Conservation (phyloP, 2,797 vertebrate genomes). For the Takifugu ocellatus region DNA sequence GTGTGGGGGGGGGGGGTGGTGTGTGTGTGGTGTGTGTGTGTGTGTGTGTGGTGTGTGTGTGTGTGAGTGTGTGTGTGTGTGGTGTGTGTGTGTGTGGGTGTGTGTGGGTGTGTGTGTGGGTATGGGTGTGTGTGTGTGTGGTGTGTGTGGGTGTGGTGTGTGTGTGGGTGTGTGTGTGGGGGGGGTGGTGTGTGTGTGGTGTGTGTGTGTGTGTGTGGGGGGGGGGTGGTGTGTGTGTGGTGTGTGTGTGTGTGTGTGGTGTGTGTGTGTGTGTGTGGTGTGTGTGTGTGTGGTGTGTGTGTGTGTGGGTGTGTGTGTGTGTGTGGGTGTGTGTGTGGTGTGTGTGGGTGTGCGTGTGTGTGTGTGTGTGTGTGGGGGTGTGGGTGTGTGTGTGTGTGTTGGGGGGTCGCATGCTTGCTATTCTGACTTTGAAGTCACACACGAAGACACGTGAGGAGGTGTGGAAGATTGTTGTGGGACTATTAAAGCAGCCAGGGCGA, state of each 20-base stretch:
- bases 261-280: background rate
- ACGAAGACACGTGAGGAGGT: conserved; percentile 30
- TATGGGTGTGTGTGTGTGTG: conserved; percentile 7
- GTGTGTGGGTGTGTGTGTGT: background rate
- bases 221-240: background rate
- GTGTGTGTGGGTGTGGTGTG: background rate
- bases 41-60: conserved; percentile 2
- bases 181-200: too few relatives aligned
- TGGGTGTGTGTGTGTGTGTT: background rate
- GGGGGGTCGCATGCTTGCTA: conserved; percentile 2
- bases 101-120: conserved; percentile 6
- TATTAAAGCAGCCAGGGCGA: conserved; percentile 45
- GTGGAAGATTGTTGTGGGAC: conserved; percentile 39
- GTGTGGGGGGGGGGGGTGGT: background rate
- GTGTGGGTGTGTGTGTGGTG: conserved; percentile 6
- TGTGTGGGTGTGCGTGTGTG: background rate
- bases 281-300: conserved; percentile 2
- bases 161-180: conserved; percentile 6
- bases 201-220: conserved; percentile 3
- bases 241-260: conserved; percentile 10
- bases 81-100: background rate
- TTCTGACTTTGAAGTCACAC: conserved; percentile 43
- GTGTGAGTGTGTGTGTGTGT: conserved; percentile 4
- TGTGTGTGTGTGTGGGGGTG: conserved; percentile 6
- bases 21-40: background rate